Evolutionary conservation across 2,888 invertebrate genomes (phyloP).

Genomic region (Pristionchus maxplancki): DNA sequence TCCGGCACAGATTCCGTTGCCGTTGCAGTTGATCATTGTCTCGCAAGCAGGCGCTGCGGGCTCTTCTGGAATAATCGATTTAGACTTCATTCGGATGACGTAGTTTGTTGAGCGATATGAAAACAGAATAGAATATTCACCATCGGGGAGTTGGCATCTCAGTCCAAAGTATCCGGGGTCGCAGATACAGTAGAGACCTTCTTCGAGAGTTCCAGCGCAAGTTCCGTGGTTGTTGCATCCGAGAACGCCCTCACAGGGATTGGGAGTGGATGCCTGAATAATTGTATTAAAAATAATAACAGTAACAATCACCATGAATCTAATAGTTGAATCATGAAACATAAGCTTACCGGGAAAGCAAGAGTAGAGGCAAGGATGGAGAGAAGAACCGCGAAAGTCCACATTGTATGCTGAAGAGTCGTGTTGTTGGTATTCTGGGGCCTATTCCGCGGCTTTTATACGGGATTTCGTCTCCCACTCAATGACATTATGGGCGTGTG

Average conservation of each 20-base stretch:
- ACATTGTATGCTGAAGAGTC: not conserved
- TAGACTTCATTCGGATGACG: too few relatives aligned
- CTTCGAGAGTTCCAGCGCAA: not conserved
- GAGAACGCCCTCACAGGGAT: not conserved
- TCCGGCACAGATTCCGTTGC: not conserved
- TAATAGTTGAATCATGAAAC: too few relatives aligned
- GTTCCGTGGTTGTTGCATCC: constrained; percentile 4
- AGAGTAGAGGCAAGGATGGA: not conserved
- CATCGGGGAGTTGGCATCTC: not conserved
- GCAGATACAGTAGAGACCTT: not conserved
- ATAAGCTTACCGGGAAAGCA: not conserved
- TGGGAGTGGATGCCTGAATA: not conserved
- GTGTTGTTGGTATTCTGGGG: not conserved
- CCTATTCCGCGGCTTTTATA: not conserved
- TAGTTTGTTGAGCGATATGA: too few relatives aligned
- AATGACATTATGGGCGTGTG: not conserved
- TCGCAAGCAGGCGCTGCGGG: not conserved
- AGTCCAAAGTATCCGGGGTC: not conserved
- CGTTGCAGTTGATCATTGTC: not conserved
- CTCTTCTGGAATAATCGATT: not conserved
- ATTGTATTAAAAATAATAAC: too few relatives aligned
- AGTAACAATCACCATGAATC: too few relatives aligned
- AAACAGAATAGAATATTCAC: not conserved
- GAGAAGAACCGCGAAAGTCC: not conserved
- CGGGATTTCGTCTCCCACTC: not conserved